Conservation (phyloP, 1,140 invertebrate species). For the Chrysoperla carnea region DNA sequence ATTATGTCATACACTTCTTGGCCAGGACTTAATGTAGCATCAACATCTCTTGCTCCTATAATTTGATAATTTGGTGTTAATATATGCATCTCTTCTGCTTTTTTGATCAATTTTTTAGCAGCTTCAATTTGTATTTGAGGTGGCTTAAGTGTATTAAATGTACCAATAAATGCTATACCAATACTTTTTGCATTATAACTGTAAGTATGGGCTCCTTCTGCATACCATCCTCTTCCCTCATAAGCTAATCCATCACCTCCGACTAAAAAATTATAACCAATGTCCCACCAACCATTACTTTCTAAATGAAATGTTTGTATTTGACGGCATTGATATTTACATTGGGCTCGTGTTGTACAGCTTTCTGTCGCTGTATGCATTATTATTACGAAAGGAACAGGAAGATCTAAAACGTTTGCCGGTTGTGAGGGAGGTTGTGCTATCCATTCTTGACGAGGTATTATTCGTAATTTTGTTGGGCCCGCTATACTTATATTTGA, state of each 20-base stretch:
- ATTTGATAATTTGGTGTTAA: conserved; percentile 17
- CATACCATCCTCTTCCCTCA: conserved; percentile 41
- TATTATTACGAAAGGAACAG: conserved; percentile 31
- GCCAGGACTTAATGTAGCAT: conserved; percentile 19
- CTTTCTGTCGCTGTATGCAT: conserved; percentile 30
- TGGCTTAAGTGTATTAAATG: conserved; percentile 24
- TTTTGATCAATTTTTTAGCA: conserved; percentile 12
- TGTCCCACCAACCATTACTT: conserved; percentile 36
- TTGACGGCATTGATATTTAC: conserved; percentile 27
- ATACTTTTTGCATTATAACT: conserved; percentile 42
- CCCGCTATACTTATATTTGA: neutral
- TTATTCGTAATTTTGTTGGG: conserved; percentile 13
- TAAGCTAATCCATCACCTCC: conserved; percentile 53
- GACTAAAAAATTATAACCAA: conserved; percentile 57
- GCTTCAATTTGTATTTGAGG: conserved; percentile 10
- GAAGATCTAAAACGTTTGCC: conserved; percentile 21
- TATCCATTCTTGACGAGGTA: conserved; percentile 33
- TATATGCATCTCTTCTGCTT: conserved; percentile 15
- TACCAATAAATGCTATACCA: conserved; percentile 51
- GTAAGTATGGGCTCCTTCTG: conserved; percentile 30
- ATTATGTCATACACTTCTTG: conserved; percentile 26
- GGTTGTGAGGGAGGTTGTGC: conserved; percentile 32
- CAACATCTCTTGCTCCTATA: conserved; percentile 18
- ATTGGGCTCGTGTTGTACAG: conserved; percentile 24
- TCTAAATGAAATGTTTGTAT: conserved; percentile 58